Base-by-base conservation (phyloP, 2,888 invertebrate species). In the Pilophorus perplexus region DNA sequence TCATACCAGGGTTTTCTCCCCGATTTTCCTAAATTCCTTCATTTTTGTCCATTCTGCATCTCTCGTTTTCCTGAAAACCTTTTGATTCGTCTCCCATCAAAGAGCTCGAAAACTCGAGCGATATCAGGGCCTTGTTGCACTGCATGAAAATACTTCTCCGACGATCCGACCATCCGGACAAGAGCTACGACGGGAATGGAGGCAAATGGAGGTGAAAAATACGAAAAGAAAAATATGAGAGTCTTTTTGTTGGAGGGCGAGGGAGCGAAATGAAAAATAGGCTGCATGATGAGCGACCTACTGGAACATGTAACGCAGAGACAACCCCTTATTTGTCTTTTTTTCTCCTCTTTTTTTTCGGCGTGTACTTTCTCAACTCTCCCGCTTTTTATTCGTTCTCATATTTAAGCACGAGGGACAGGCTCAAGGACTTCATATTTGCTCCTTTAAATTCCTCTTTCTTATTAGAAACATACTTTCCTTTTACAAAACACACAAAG, bases 301-400 rank as follows among this genome's bases (percentile, higher is more conserved):
- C 59, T 59, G 59, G 59, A 59, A 59, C 59, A 42, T 59, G 59
- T 59, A 59, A 59, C 59, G 59, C 38, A 59, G 42, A n/a, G n/a
- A 42, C 42, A 42, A 42, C 25, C 40, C 23, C 59, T 40, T 59
- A 59, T 42, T 59, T 59, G 59, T 40, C 42, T 40, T 40, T 57
- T 20, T 3, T 20, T 22, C 14, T 57, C 23, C 14, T 42, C 42
- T 40, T 25, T 42, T 42, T 25, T 18, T 52, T 10, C 16, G 14
- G 5, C 12, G 16, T 18, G 10, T 28, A 28, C 3, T 33, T 33
- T 33, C 33, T 33, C 48, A 22, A 20, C 22, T 48, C 23, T 16
- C n/a, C 23, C 28, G 25, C 23, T 52, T 52, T 52, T 3, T 28
- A 6, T 16, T 52, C 3, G 16, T 25, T 5, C 27, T 25, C 52